Evolutionary conservation across 2,113 vertebrate genomes (phyloP), one percentile per base, ranked within the genome.

Genomic region (Eubucco bourcierii): DNA sequence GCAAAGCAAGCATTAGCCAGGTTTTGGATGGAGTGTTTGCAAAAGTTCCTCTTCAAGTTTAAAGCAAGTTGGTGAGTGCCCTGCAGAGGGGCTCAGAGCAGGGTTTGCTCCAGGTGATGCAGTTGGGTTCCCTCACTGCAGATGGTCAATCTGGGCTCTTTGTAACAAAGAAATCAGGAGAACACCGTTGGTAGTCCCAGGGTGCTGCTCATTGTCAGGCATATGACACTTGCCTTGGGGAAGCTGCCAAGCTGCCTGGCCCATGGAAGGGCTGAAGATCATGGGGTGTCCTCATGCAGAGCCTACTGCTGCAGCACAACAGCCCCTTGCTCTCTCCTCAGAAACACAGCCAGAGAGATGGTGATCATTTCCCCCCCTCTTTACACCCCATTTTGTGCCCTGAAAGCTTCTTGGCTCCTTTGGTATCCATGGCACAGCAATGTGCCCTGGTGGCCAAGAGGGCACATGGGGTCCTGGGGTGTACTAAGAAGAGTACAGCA

Each of bases 261-360:
- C 1, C 1, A 1, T 19, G 67, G 34, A 56, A 47, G 46, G 67
- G 74, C 18, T 50, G 70, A 52, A 60, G 27, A 21, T 7, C 16
- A 0, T 2, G 3, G 13, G 2, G 13, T 7, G 19, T 53, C 74
- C 87, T 58, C 0, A 0, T 4, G 6, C 39, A 47, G 34, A 37
- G 10, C 0, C 1, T 21, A 64, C 33, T 7, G 28, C 84, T 33
- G 81, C 80, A 73, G 58, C 65, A 53, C 55, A 34, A 0, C 11
- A 7, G 16, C 10, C 19, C 50, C 47, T 20, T 12, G 33, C 76
- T 53, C 6, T 13, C 78, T 67, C 70, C 53, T 28, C 1, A 41
- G 21, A 37, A 41, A 28, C 1, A 2, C 4, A 15, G 20, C 11
- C 83, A 63, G 60, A 1, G 37, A 61, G 52, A 56, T 64, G 73